phyloP scores from a whole-genome alignment of 1,140 invertebrate species.

The Protaetia brevitarsis region DNA sequence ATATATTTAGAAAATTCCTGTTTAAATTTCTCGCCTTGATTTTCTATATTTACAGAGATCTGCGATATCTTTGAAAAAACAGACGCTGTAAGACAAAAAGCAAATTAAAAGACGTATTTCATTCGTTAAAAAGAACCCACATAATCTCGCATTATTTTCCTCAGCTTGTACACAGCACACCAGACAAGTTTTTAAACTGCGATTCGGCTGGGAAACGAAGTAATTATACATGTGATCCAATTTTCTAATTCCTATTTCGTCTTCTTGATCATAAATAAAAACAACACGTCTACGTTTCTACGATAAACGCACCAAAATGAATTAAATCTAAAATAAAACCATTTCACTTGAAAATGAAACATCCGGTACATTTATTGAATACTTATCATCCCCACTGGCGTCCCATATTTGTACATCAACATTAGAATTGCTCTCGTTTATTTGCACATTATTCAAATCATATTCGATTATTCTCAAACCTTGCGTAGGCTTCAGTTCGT shows the following conservation, averaged over 20 bases:
- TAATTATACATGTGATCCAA: conserved; percentile 31
- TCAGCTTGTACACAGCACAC: conserved; percentile 23
- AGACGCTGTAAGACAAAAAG: conserved; percentile 27
- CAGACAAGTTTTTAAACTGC: conserved; percentile 24
- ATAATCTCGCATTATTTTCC: conserved; percentile 25
- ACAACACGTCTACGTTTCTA: conserved; percentile 26
- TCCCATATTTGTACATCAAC: conserved; percentile 32
- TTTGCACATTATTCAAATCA: conserved; percentile 24
- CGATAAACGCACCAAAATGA: conserved; percentile 27
- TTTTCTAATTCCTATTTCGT: conserved; percentile 25
- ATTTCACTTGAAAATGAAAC: not conserved
- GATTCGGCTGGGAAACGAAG: conserved; percentile 25
- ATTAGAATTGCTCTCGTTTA: not conserved
- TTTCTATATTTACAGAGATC: conserved; percentile 27
- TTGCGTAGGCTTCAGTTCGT: conserved; percentile 24
- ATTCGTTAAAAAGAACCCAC: conserved; percentile 21
- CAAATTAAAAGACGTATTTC: not conserved
- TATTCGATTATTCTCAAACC: conserved; percentile 28
- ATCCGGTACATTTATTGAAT: not conserved
- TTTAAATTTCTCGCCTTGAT: conserved; percentile 28
- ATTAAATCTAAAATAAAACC: conserved; percentile 18
- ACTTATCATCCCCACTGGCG: conserved; percentile 29
- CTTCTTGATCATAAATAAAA: conserved; percentile 28
- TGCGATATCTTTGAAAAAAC: conserved; percentile 28
- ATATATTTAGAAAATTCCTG: conserved; percentile 30